Evolutionary conservation across 1,140 invertebrate species (phyloP), one percentile per base, ranked within the genome.

Genomic region (Diprion similis): DNA sequence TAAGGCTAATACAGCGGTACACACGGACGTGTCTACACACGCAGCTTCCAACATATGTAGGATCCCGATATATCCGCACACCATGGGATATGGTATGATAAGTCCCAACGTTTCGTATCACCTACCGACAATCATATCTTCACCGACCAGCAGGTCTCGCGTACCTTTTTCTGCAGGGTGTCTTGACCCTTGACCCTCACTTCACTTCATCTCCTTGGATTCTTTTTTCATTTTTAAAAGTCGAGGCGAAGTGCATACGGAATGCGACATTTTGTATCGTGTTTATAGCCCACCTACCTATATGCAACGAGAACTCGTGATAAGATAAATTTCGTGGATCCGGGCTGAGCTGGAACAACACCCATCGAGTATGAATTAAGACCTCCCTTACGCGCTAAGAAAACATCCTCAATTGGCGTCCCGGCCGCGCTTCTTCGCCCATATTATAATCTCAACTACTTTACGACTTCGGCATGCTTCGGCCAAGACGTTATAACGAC

Each of bases 361-460:
- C 77, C 51, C 51, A 59, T 59, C 73, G 73, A 51, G 76, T 79
- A 82, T 83, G 81, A 83, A 83, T 83, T 83, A 82, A 82, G 79
- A 81, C 79, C 71, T 78, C 74, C 70, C 68, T 77, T 80, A 75
- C 73, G 77, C 69, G 81, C 80, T 82, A 82, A 81, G 73, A 81
- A 83, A 83, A 83, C 81, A 83, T 83, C 81, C 82, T 76, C 79
- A 83, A 82, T 83, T 82, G 82, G 81, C 81, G 75, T 73, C 75
- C 75, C 73, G 78, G 80, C 79, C 80, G 79, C 80, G 81, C 81
- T 81, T 76, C 77, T 77, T 78, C 71, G 18, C 68, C 75, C 9
- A 9, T 59, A 74, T 76, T 68, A 17, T 70, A 15, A 70, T 68
- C 19, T 46, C 69, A 24, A 70, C 10, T 15, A 19, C 15, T 70